phyloP scores from a whole-genome alignment of 2,797 vertebrate species.

The Cyclura pinguis region DNA sequence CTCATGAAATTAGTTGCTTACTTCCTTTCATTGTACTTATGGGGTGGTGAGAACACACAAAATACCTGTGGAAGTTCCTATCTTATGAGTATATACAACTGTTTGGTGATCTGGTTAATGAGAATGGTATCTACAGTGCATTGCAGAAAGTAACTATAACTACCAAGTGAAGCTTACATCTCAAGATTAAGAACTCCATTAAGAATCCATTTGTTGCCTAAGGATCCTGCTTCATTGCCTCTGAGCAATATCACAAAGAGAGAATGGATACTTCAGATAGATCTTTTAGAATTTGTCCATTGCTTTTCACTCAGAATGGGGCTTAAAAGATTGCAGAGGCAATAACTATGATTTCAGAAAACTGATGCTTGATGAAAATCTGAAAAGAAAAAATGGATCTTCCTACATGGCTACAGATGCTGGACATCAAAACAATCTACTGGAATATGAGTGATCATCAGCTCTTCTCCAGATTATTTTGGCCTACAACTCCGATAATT shows the following conservation, averaged over 20 bases:
- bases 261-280: rapidly evolving
- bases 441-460: too few relatives aligned
- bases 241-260: not conserved
- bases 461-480: not conserved
- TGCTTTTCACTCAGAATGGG: not conserved
- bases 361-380: not conserved
- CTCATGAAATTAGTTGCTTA: constrained; percentile 68
- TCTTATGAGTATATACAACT: not conserved
- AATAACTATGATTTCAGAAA: not conserved
- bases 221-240: not conserved
- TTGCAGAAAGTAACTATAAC: not conserved
- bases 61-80: not conserved
- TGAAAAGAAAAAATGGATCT: not conserved
- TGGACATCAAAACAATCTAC: too few relatives aligned
- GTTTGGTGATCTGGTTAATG: not conserved
- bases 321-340: not conserved
- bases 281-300: not conserved
- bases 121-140: not conserved
- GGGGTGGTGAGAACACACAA: not conserved
- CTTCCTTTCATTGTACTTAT: constrained; percentile 39
- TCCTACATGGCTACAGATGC: not conserved
- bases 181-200: not conserved
- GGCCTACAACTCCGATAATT: too few relatives aligned
- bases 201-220: not conserved
- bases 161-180: not conserved